phyloP scores from a whole-genome alignment of 2,113 vertebrate species.

The Chloropsis hardwickii region DNA sequence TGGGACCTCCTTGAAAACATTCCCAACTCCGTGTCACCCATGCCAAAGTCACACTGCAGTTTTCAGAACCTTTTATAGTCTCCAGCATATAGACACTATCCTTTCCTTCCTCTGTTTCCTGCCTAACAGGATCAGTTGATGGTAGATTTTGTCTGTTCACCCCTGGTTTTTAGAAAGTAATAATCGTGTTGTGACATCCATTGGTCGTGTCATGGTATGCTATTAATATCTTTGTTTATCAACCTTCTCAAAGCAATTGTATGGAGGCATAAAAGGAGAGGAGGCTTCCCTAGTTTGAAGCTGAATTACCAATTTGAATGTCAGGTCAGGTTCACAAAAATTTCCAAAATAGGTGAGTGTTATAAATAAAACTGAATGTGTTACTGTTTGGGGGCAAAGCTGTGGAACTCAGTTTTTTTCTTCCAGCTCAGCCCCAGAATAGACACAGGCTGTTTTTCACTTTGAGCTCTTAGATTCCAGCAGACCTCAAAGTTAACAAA shows the following conservation, averaged over 20 bases:
- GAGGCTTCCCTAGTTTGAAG: not conserved
- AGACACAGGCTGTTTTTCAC: conserved; percentile 52
- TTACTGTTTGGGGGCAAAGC: conserved; percentile 53
- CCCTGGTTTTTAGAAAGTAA: not conserved
- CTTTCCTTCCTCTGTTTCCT: not conserved
- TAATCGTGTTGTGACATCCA: not conserved
- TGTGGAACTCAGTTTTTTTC: conserved; percentile 28
- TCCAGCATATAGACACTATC: not conserved
- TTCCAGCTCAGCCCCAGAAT: conserved; percentile 45
- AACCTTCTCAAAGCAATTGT: not conserved
- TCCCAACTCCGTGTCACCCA: not conserved
- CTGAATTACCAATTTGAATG: conserved; percentile 1
- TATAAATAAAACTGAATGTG: conserved; percentile 50
- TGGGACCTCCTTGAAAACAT: conserved; percentile 22
- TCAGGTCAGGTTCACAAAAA: conserved; percentile 44
- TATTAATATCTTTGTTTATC: not conserved
- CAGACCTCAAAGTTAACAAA: conserved; percentile 44
- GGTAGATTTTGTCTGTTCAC: not conserved
- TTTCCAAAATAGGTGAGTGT: conserved; percentile 46
- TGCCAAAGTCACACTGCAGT: conserved; percentile 3
- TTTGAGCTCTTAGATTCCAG: conserved; percentile 29
- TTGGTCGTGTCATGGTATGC: not conserved
- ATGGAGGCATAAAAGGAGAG: not conserved
- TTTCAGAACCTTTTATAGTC: conserved; percentile 9
- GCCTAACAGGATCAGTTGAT: not conserved